Percentiles rank a stretch among this genome's conserved stretches.
phyloP scores from a whole-genome alignment of 2,113 vertebrate species.

The Galbula dea region DNA sequence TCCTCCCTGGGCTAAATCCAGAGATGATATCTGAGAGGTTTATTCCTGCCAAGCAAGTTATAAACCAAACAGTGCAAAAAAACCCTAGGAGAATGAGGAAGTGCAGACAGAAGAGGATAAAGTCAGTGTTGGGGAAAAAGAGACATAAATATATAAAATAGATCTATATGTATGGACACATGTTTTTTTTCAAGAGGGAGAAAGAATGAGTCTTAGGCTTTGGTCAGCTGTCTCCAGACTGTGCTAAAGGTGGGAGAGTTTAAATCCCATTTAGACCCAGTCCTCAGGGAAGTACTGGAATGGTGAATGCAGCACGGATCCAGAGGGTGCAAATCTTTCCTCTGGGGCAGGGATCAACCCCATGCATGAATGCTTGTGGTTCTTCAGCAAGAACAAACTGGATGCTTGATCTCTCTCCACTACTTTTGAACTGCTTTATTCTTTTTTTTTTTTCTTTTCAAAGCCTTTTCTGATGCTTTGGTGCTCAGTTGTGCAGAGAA shows the following conservation, averaged over 20 bases:
- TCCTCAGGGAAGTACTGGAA: neutral
- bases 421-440: neutral
- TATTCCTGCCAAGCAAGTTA: neutral
- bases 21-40: neutral
- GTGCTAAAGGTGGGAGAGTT: neutral
- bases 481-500: neutral
- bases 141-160: too few relatives aligned
- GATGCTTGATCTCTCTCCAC: neutral
- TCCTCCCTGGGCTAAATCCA: neutral
- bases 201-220: conserved; percentile 12
- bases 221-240: neutral
- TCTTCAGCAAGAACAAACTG: neutral
- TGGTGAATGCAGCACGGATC: neutral
- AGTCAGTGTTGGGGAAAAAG: neutral
- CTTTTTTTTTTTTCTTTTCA: neutral
- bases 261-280: conserved; percentile 24
- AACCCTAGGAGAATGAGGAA: neutral
- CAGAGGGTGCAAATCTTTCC: neutral
- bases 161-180: too few relatives aligned
- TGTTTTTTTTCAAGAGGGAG: neutral
- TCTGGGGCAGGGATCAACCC: neutral
- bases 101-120: neutral
- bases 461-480: neutral
- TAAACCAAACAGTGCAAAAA: rapidly evolving
- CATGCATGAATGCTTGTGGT: rapidly evolving